These are phyloP conservation scores for Rhynchonycteris naso DNA, from an alignment of 2,797 vertebrate genomes.

Conservation along the genomic window DNA sequence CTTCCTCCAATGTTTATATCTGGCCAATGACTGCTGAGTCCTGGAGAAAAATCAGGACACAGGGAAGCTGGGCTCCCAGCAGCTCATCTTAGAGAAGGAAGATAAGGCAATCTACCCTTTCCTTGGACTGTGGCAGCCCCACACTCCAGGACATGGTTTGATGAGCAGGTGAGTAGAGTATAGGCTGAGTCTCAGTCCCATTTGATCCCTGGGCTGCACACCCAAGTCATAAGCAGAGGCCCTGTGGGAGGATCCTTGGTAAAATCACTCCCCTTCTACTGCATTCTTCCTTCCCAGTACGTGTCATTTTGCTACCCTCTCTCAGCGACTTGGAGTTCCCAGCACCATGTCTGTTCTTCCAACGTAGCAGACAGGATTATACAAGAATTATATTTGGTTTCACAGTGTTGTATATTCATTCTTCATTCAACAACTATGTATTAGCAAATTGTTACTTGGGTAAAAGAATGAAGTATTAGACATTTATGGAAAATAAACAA, in stretches of 20 bases:
- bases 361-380: neutral
- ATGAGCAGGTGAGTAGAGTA: neutral
- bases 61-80: neutral
- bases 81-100: conserved; percentile 6
- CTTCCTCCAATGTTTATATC: neutral
- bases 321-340: neutral
- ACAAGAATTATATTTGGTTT: neutral
- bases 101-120: neutral
- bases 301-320: neutral
- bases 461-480: neutral
- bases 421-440: neutral
- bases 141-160: neutral
- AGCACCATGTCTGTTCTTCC: neutral
- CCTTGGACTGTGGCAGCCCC: neutral
- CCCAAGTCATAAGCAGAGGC: neutral
- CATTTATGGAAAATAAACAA: neutral
- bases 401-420: neutral
- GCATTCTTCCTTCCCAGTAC: neutral
- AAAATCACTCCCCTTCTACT: neutral
- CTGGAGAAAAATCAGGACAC: conserved; percentile 11
- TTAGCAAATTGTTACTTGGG: conserved; percentile 17
- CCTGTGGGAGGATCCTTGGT: neutral
- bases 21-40: neutral
- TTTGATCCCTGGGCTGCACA: neutral
- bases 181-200: neutral